phyloP scores from a whole-genome alignment of 2,113 vertebrate genomes.

The Lepisosteus osseus region DNA sequence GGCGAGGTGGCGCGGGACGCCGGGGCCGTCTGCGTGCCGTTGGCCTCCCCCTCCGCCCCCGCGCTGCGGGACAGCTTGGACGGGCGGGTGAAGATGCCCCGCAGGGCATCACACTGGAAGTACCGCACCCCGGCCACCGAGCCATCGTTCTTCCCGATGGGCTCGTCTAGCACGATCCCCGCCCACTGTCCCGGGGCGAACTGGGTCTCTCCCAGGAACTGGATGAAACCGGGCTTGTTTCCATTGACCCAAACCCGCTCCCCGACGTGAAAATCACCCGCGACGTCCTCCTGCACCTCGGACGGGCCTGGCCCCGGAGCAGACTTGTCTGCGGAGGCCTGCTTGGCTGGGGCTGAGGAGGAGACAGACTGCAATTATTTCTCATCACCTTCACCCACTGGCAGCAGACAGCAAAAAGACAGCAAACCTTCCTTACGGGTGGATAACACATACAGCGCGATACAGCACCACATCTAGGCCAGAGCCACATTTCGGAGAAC shows the following conservation, averaged over 20 bases:
- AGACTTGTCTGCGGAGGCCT: slow-evolving; percentile 60
- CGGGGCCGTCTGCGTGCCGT: slow-evolving; percentile 71
- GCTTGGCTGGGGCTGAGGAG: slow-evolving; percentile 62
- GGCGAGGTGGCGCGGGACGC: slow-evolving; percentile 78
- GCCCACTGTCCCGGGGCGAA: slow-evolving; percentile 98
- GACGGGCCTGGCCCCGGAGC: slow-evolving; percentile 42
- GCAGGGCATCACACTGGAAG: slow-evolving; percentile 88
- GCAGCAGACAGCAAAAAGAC: not conserved
- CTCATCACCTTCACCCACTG: not conserved
- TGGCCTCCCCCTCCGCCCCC: slow-evolving; percentile 77
- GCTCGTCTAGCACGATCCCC: slow-evolving; percentile 90
- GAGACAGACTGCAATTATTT: slow-evolving; percentile 6
- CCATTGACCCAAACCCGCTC: slow-evolving; percentile 98
- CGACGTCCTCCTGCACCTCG: slow-evolving; percentile 68
- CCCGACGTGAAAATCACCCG: slow-evolving; percentile 82
- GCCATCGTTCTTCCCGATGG: slow-evolving; percentile 97
- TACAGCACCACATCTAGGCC: no score
- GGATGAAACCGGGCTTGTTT: slow-evolving; percentile 88
- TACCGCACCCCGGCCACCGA: slow-evolving; percentile 93
- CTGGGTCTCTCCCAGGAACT: slow-evolving; percentile 93
- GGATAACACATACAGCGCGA: no score
- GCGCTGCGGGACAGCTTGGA: slow-evolving; percentile 82
- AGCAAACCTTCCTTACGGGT: not conserved
- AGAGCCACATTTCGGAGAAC: no score
- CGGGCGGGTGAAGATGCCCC: slow-evolving; percentile 92